These are phyloP conservation scores for Cottus gobio DNA, from an alignment of 2,113 vertebrate species.

Conservation along the genomic window DNA sequence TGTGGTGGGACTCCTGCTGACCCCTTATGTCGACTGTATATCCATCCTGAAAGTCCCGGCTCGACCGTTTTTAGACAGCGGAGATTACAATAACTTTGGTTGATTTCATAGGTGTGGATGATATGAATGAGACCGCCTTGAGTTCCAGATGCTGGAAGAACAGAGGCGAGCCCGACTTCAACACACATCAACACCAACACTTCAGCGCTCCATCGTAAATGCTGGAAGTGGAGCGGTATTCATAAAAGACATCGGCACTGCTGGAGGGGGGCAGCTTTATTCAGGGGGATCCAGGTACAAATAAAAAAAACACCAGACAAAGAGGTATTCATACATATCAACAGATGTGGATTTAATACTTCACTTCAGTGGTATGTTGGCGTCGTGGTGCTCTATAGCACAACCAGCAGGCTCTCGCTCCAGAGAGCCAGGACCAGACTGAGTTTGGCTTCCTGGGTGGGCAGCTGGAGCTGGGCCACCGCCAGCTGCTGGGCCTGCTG, in stretches of 20 bases:
- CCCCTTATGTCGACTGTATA: too few relatives aligned
- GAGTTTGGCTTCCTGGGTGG: constrained; percentile 84
- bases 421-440: constrained; percentile 89
- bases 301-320: not conserved
- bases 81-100: not conserved
- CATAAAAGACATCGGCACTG: not conserved
- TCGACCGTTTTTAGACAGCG: not conserved
- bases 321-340: not conserved
- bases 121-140: not conserved
- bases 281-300: not conserved
- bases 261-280: not conserved
- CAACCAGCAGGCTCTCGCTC: constrained; percentile 89
- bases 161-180: too few relatives aligned
- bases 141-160: too few relatives aligned
- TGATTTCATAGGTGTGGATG: not conserved
- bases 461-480: constrained; percentile 85
- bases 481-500: constrained; percentile 76
- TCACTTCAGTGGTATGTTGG: not conserved
- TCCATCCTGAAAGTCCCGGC: not conserved
- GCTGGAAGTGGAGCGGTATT: not conserved
- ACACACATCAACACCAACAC: not conserved
- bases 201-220: not conserved
- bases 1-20: not conserved
- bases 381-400: constrained; percentile 41
- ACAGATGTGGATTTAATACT: not conserved